A percentile compares a stretch with the other conserved stretches of the same genome.
phyloP scores from a whole-genome alignment of 1,140 invertebrate genomes.

The Drosophila prosaltans region DNA sequence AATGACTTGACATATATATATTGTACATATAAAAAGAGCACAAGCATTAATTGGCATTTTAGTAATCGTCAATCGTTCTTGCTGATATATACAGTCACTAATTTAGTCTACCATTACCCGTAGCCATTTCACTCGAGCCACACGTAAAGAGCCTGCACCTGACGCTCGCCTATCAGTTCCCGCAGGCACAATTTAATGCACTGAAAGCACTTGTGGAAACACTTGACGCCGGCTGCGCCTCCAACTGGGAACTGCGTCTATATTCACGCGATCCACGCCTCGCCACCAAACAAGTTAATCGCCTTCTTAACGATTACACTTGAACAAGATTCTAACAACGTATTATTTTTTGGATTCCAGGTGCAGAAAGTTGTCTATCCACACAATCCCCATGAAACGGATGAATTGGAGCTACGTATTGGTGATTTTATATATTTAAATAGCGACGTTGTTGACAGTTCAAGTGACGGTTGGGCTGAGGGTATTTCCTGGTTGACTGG shows the following conservation, averaged over 20 bases:
- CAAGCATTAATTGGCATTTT: slow-evolving; percentile 2
- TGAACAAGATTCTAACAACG: not conserved
- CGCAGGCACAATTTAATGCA: slow-evolving; percentile 87
- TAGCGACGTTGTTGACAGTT: slow-evolving; percentile 88
- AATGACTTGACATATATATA: slow-evolving; percentile 35
- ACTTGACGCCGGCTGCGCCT: slow-evolving; percentile 86
- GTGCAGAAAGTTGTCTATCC: slow-evolving; percentile 92
- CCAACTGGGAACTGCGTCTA: slow-evolving; percentile 92
- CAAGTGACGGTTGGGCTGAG: slow-evolving; percentile 93
- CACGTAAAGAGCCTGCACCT: slow-evolving; percentile 93
- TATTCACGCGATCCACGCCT: slow-evolving; percentile 92
- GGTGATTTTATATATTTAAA: slow-evolving; percentile 94
- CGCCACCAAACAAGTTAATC: slow-evolving; percentile 88
- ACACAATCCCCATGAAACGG: slow-evolving; percentile 89
- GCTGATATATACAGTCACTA: slow-evolving; percentile 41
- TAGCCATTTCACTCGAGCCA: slow-evolving; percentile 89
- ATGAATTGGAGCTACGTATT: slow-evolving; percentile 92
- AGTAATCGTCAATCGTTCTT: slow-evolving; percentile 22
- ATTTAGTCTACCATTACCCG: slow-evolving; percentile 52
- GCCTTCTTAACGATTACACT: not conserved
- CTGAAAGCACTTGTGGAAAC: slow-evolving; percentile 90
- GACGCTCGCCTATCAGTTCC: slow-evolving; percentile 94
- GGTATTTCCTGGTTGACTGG: slow-evolving; percentile 95
- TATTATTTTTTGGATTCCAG: slow-evolving; percentile 73
- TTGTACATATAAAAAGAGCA: slow-evolving; percentile 36